A percentile compares a stretch with the other conserved stretches of the same genome.
Evolutionary conservation across 2,113 vertebrate species (phyloP).

Genomic region (Paracyprichromis sp.): DNA sequence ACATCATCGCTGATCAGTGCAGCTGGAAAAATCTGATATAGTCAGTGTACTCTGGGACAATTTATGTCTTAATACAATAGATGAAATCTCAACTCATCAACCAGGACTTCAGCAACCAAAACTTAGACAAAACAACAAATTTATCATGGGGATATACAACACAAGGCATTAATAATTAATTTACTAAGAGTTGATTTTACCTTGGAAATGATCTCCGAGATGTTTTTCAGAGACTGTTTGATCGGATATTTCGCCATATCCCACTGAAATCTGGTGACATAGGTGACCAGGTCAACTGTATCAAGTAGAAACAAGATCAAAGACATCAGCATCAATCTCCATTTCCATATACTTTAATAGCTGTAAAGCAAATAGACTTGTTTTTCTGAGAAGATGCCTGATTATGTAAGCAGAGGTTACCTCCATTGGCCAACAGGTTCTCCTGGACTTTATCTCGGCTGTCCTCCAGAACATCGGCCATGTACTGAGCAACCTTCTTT

Average conservation of each 20-base stretch:
- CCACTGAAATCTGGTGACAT: constrained; percentile 97
- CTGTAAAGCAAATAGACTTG: neutral
- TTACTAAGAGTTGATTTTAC: constrained; percentile 51
- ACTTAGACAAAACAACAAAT: neutral
- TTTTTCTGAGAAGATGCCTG: neutral
- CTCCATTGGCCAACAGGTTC: constrained; percentile 95
- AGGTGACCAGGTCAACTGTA: constrained; percentile 94
- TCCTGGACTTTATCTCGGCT: constrained; percentile 98
- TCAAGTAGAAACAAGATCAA: neutral
- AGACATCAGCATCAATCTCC: neutral
- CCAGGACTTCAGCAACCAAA: neutral
- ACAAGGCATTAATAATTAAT: neutral
- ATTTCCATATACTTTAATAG: neutral
- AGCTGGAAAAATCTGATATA: neutral
- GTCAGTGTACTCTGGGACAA: neutral
- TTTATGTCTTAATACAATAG: neutral
- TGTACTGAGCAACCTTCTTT: constrained; percentile 98
- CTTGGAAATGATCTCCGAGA: constrained; percentile 98
- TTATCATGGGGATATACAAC: neutral
- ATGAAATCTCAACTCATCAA: neutral
- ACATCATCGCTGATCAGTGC: neutral
- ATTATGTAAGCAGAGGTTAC: constrained; percentile 59
- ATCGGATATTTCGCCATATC: constrained; percentile 99
- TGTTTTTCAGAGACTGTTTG: constrained; percentile 98
- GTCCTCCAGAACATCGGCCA: constrained; percentile 97